phyloP scores from a whole-genome alignment of 1,140 invertebrate species.

The Aphaenogaster rudis region DNA sequence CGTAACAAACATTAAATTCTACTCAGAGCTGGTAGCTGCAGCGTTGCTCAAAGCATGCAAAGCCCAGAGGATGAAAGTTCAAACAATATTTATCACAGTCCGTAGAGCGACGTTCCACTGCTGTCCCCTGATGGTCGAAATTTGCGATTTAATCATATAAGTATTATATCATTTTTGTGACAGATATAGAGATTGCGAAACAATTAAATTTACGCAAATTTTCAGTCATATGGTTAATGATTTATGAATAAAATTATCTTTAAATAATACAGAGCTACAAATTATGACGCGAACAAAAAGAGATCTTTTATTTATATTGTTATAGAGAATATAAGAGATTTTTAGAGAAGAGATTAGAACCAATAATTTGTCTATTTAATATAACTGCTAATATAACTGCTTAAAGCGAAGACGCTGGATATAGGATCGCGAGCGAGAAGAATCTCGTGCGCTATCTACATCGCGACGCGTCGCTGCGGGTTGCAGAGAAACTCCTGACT shows the following conservation, averaged over 20 bases:
- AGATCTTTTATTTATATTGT: neutral
- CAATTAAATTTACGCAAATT: neutral
- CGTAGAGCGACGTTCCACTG: neutral
- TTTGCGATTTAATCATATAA: slow-evolving; percentile 17
- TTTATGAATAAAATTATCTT: neutral
- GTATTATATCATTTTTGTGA: slow-evolving; percentile 21
- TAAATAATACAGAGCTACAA: neutral
- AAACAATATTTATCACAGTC: slow-evolving; percentile 50
- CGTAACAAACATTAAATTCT: slow-evolving; percentile 58
- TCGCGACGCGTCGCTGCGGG: neutral
- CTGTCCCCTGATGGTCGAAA: neutral
- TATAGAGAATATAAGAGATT: neutral
- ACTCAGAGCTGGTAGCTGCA: slow-evolving; percentile 37
- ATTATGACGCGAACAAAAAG: neutral
- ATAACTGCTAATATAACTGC: neutral
- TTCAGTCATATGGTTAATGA: neutral
- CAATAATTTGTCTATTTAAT: neutral
- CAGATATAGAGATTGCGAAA: neutral
- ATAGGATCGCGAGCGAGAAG: slow-evolving; percentile 4
- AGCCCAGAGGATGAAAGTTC: slow-evolving; percentile 20
- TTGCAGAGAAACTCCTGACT: slow-evolving; percentile 10
- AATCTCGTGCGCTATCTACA: slow-evolving; percentile 26
- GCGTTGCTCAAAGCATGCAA: slow-evolving; percentile 39
- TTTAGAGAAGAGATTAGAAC: neutral
- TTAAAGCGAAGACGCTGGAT: no score